Base-by-base conservation (phyloP, 2,113 vertebrate genomes). In the Oriolus oriolus region DNA sequence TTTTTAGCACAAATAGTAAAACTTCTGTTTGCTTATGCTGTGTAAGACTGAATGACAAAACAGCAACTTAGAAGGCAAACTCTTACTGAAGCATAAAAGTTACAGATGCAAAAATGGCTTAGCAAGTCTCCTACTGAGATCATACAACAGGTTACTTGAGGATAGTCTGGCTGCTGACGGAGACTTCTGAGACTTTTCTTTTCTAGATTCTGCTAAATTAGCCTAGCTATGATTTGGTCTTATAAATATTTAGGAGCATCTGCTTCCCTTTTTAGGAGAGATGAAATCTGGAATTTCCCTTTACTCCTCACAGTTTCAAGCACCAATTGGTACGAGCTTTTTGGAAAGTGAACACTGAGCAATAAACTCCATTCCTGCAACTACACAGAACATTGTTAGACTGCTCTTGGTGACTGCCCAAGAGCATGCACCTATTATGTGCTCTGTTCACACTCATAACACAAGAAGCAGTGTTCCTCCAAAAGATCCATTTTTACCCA, bases 201-300 rank as follows among this genome's bases (percentile, higher is more conserved):
- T 90, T 94, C 78, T 69, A 87, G 45, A 93, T 73, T 93, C 53
- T n/a, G 23, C 53, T 87, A 53, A 85, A 87, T 54, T 79, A 76
- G 28, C 61, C 65, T 60, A 91, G 65, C 49, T 57, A 83, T 71
- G 57, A 91, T 85, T 79, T 50, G 54, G 22, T 75, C 81, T 95
- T 87, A 91, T 57, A 91, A 95, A 95, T 91, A 95, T 91, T 96
- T 79, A 96, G 90, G 5, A 96, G 78, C 89, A 96, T 56, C 91
- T 95, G 87, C 22, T 93, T 93, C 61, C 53, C 74, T 74, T 85
- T 87, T 85, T 66, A 87, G 35, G 12, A 73, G 19, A 79, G 57
- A 91, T 35, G 20, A 91, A 79, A 90, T 68, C 24, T 68, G 77
- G 52, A 73, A 82, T 85, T 89, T 79, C 50, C 66, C 50, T 24